Evolutionary conservation across 1,140 invertebrate genomes (phyloP), one percentile per base, ranked within the genome.

Genomic region (Trichomalopsis sarcophagae): DNA sequence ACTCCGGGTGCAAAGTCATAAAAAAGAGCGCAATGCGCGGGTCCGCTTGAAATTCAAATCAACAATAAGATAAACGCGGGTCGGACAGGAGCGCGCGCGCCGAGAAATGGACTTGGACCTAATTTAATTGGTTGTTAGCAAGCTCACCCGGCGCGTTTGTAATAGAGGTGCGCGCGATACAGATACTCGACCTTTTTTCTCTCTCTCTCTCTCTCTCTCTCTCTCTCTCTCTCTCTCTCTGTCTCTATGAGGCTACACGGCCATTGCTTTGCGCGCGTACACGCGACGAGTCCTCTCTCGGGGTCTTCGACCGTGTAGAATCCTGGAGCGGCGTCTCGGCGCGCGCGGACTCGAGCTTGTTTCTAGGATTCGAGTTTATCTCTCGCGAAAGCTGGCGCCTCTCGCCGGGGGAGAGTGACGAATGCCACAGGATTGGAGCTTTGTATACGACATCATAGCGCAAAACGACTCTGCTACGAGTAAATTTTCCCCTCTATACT

Each of bases 51-150:
- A 62, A 62, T 62, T 62, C 55, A 62, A 62, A 62, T 62, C 14
- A 33, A 73, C 69, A 27, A 73, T 73, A 7, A 73, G 76, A 88
- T 88, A 84, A 73, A 73, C 17, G 27, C 27, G 23, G 10, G 69
- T 2, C 14, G 30, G 23, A 21, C 0, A 9, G 10, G 1, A 71
- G 2, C 27, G 14, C 40, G 40, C 6, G 40, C 40, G n/a, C 27
- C 2, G 50, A 33, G 30, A 36, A 79, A 40, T 23, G n/a, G 86
- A 81, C 84, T 87, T 81, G 86, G 76, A 87, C 81, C 87, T 89
- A 90, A 91, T 89, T 89, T 89, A 89, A 89, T 90, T 90, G 87
- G 87, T 91, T 89, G 88, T 89, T 91, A 86, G 88, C 87, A 87
- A 90, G 87, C 83, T 87, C 84, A 85, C 86, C 71, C 77, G 83